Evolutionary conservation across 2,113 vertebrate species (phyloP).

Genomic region (Callipepla californica): DNA sequence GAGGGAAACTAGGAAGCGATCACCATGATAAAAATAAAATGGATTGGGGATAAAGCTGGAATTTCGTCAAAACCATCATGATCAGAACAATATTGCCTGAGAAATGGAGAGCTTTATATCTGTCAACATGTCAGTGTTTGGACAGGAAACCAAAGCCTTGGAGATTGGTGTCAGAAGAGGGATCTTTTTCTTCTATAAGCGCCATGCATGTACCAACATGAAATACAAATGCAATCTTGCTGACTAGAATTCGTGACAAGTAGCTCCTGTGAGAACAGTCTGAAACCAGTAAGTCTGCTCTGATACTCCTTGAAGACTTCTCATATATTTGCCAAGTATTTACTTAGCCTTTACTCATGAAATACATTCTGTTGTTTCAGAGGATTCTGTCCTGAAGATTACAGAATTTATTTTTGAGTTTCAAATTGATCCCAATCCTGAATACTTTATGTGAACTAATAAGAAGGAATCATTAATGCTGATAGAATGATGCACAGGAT

Average conservation of each 20-base stretch:
- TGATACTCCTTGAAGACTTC: conserved; percentile 18
- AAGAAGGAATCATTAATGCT: not conserved
- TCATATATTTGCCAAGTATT: not conserved
- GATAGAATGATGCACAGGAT: not conserved
- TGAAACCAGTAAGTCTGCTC: conserved; percentile 11
- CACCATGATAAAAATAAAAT: conserved; percentile 66
- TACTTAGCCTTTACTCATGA: conserved; percentile 12
- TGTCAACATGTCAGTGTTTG: conserved; percentile 57
- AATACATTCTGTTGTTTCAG: not conserved
- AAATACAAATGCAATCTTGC: conserved; percentile 58
- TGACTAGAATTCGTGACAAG: conserved; percentile 58
- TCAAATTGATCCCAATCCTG: not conserved
- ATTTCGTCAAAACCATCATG: conserved; percentile 67
- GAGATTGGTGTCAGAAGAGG: conserved; percentile 62
- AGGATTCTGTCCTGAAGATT: not conserved
- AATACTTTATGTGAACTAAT: not conserved
- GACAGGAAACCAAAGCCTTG: conserved; percentile 66
- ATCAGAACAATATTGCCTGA: conserved; percentile 67
- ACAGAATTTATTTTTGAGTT: not conserved
- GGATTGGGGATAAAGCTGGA: conserved; percentile 64
- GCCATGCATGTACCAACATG: conserved; percentile 56
- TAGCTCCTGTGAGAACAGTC: conserved; percentile 55
- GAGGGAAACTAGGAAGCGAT: conserved; percentile 67
- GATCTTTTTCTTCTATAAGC: conserved; percentile 66
- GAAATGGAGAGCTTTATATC: conserved; percentile 60